Evolutionary conservation across 1,140 invertebrate species (phyloP).

Genomic region (Meloidogyne floridensis): DNA sequence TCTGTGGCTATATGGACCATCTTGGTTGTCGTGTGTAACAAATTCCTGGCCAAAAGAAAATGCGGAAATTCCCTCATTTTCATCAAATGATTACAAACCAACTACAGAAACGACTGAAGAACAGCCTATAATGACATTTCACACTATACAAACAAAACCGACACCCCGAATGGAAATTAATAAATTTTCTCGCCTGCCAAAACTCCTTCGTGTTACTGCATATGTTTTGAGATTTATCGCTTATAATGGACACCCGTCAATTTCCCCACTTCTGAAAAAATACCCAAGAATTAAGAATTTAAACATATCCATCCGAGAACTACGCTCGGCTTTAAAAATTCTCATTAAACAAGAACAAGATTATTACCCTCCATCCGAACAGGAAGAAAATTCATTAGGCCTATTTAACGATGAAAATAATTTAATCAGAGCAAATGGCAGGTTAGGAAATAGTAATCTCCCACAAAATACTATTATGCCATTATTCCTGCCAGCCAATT

Average conservation of each 20-base stretch:
- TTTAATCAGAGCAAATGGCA: background rate
- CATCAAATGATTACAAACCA: too few relatives aligned
- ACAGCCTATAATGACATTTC: background rate
- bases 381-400: background rate
- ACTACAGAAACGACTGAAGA: too few relatives aligned
- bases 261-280: background rate
- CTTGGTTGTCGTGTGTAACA: too few relatives aligned
- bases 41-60: too few relatives aligned
- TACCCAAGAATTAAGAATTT: background rate
- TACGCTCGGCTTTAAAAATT: background rate
- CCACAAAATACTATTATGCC: background rate
- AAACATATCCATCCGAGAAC: background rate
- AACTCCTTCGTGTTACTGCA: background rate
- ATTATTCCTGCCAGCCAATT: too few relatives aligned
- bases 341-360: background rate
- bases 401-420: background rate
- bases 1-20: too few relatives aligned
- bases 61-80: too few relatives aligned
- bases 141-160: background rate
- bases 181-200: constrained; percentile 3
- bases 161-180: too few relatives aligned
- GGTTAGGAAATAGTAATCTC: background rate
- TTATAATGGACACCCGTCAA: too few relatives aligned
- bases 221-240: background rate
- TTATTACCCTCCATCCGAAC: background rate